Conservation (phyloP, 2,113 vertebrate species). For the Alligator sinensis region DNA sequence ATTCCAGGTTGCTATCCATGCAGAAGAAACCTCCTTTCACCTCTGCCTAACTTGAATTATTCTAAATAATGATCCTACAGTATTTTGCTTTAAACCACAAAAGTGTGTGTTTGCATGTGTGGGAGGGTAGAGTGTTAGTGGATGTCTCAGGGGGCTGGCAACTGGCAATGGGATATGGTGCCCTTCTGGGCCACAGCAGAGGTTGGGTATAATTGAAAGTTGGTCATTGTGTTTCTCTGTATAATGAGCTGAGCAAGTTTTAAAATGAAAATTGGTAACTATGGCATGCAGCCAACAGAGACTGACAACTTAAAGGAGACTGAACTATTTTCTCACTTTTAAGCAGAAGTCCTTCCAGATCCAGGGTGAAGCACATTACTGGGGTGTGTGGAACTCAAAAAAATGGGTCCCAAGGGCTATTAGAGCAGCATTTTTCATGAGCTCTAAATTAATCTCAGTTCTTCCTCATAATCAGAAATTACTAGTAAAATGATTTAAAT, state of each 20-base stretch:
- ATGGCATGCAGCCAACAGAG: not conserved
- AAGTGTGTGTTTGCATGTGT: not conserved
- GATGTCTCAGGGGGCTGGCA: not conserved
- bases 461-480: not conserved
- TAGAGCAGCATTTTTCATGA: not conserved
- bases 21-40: not conserved
- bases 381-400: rapidly evolving
- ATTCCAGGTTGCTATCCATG: conserved; percentile 8
- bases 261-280: conserved; percentile 7
- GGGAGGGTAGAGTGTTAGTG: not conserved
- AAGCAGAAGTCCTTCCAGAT: not conserved
- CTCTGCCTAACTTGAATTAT: not conserved
- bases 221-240: not conserved
- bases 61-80: not conserved
- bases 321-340: not conserved
- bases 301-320: not conserved
- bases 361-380: not conserved
- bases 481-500: not conserved
- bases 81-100: conserved; percentile 9
- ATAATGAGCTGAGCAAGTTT: not conserved
- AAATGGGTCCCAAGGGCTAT: not conserved
- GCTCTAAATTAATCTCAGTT: not conserved
- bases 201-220: not conserved
- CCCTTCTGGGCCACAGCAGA: not conserved
- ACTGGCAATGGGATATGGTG: not conserved